Conservation (phyloP, 2,797 vertebrate species). For the Sebastes minor region DNA sequence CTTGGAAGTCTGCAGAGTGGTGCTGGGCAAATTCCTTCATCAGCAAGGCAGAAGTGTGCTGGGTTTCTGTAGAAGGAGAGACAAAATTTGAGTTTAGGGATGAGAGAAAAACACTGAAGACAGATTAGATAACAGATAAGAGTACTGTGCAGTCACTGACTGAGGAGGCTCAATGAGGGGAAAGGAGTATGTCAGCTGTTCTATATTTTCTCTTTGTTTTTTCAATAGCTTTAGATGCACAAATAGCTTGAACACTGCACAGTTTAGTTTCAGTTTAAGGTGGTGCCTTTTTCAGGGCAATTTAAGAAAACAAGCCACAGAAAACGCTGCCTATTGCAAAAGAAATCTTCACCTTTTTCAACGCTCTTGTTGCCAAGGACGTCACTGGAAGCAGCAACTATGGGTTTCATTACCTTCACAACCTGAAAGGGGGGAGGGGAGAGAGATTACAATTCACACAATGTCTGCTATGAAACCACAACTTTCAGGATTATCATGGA, state of each 20-base stretch:
- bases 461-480: not conserved
- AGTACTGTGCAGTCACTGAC: not conserved
- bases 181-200: not conserved
- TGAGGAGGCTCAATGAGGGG: not conserved
- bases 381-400: conserved; percentile 71
- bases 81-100: not conserved
- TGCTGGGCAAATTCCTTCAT: conserved; percentile 80
- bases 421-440: conserved; percentile 44
- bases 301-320: not conserved
- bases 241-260: not conserved
- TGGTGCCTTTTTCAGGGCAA: not conserved
- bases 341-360: conserved; percentile 70
- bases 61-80: conserved; percentile 78
- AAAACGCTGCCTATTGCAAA: not conserved
- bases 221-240: not conserved
- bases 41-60: conserved; percentile 70
- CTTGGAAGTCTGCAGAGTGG: conserved; percentile 83
- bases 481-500: not conserved
- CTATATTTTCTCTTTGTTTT: not conserved
- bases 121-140: not conserved
- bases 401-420: conserved; percentile 74
- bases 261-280: not conserved
- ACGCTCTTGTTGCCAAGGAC: conserved; percentile 70
- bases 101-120: not conserved
- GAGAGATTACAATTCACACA: not conserved